phyloP scores from a whole-genome alignment of 53 echinoderm and acorn worm genomes.

The Astropecten irregularis region DNA sequence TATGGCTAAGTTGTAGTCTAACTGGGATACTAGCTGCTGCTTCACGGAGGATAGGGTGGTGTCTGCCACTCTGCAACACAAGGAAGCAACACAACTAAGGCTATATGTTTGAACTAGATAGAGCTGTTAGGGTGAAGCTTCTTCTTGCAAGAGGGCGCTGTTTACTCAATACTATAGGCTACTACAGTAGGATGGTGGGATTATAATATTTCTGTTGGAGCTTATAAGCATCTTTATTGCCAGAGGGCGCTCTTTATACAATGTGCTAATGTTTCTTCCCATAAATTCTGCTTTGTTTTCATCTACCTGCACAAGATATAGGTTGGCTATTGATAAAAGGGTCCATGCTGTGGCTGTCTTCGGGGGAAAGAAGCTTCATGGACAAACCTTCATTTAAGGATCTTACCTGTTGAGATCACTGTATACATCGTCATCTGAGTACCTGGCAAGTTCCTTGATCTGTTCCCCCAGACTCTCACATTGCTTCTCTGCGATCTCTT shows the following conservation, averaged over 20 bases:
- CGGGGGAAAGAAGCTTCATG: neutral
- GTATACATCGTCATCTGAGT: conserved; percentile 27
- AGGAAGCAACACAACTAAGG: too few species aligned
- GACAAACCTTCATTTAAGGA: neutral
- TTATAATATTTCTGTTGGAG: too few species aligned
- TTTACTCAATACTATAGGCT: too few species aligned
- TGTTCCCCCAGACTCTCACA: conserved; percentile 40
- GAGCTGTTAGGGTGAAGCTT: too few species aligned
- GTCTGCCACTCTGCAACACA: conserved; percentile 34
- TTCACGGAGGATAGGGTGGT: conserved; percentile 34
- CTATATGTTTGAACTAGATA: too few species aligned
- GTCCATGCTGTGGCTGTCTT: neutral
- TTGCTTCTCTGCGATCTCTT: conserved; percentile 56
- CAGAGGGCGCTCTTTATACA: too few species aligned
- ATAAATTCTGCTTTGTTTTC: too few species aligned
- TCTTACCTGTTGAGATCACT: conserved; percentile 37
- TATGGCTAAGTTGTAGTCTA: conserved; percentile 50
- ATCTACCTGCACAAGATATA: too few species aligned
- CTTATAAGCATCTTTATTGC: too few species aligned
- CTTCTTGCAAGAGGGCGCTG: too few species aligned
- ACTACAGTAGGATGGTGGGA: too few species aligned
- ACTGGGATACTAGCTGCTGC: conserved; percentile 57
- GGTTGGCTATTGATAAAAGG: neutral
- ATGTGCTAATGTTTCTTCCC: too few species aligned
- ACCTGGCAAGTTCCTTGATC: conserved; percentile 51